Conservation (phyloP, 2,113 vertebrate species). For the Oncorhynchus masou region DNA sequence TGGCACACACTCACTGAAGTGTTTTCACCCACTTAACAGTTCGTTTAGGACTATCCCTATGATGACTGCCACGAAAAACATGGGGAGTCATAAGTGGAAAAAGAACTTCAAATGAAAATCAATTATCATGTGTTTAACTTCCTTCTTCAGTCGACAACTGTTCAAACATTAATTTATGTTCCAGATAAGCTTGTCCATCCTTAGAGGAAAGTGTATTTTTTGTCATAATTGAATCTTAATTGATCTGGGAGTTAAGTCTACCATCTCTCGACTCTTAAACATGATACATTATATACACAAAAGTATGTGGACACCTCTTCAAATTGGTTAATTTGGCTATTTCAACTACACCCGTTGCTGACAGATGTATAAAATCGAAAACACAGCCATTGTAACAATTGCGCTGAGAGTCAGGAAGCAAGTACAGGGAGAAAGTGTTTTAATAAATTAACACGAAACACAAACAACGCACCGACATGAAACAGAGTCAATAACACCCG, state of each 20-base stretch:
- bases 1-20: neutral
- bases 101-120: conserved; percentile 7
- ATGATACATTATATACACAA: neutral
- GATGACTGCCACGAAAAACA: neutral
- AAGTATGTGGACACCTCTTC: too few relatives aligned
- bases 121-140: conserved; percentile 14
- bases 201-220: conserved; percentile 49
- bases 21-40: neutral
- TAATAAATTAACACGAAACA: too few relatives aligned
- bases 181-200: conserved; percentile 40
- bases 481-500: too few relatives aligned
- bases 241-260: neutral
- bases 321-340: too few relatives aligned
- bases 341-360: too few relatives aligned
- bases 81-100: neutral
- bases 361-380: too few relatives aligned
- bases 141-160: conserved; percentile 22
- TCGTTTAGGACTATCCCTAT: neutral
- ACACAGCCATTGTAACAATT: too few relatives aligned
- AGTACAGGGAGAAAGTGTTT: too few relatives aligned
- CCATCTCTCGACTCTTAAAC: neutral
- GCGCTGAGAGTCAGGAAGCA: too few relatives aligned
- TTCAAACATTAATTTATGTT: conserved; percentile 25
- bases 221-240: conserved; percentile 23
- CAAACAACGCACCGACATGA: too few relatives aligned